These are phyloP conservation scores for Gobius niger DNA, from an alignment of 2,113 vertebrate species.

Conservation along the genomic window DNA sequence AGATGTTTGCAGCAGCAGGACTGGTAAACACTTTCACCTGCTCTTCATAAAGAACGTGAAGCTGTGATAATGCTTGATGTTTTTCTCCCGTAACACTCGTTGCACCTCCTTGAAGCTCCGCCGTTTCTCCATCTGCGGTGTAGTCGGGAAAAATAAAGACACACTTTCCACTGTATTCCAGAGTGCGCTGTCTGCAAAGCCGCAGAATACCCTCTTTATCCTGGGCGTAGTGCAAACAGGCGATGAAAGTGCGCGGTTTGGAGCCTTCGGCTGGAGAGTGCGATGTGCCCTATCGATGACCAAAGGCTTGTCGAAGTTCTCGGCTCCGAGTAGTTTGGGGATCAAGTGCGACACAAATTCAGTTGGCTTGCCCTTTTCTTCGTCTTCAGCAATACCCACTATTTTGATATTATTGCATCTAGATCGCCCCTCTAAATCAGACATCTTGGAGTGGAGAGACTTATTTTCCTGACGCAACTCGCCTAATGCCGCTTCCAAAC, in stretches of 20 bases:
- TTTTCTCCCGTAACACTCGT: no score
- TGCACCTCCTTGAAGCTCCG: no score
- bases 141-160: no score
- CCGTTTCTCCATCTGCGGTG: no score
- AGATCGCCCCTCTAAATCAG: constrained; percentile 1
- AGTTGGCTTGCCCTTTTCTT: neutral
- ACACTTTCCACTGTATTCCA: neutral
- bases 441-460: neutral
- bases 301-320: neutral
- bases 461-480: neutral
- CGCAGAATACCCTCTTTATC: neutral
- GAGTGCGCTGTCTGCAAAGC: neutral
- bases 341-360: constrained; percentile 1
- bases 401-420: neutral
- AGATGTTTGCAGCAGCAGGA: no score
- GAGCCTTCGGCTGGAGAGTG: neutral
- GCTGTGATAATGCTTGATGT: no score
- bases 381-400: neutral
- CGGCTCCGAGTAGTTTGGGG: neutral
- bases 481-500: no score
- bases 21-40: no score
- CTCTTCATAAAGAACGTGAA: no score
- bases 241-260: neutral
- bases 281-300: neutral
- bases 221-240: neutral